phyloP scores from a whole-genome alignment of 2,797 vertebrate genomes.

The Amazonetta brasiliensis region DNA sequence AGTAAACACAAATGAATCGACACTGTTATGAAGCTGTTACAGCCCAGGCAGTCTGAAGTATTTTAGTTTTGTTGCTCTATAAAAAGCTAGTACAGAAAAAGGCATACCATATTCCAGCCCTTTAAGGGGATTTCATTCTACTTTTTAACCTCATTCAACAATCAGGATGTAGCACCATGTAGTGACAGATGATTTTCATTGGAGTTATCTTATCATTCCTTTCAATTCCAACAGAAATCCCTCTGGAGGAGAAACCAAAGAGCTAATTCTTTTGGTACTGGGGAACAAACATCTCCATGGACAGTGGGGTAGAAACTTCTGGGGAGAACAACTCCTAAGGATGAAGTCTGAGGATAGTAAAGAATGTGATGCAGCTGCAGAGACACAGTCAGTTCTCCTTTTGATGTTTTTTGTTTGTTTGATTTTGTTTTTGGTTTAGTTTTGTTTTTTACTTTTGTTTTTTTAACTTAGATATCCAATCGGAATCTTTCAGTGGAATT shows the following conservation, averaged over 20 bases:
- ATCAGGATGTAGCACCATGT: background rate
- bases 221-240: background rate
- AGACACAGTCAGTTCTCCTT: background rate
- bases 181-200: background rate
- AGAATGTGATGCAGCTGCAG: background rate
- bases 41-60: conserved; percentile 8
- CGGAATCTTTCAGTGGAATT: background rate
- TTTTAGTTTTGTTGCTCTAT: conserved; percentile 22
- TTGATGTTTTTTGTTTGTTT: background rate
- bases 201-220: background rate
- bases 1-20: conserved; percentile 37
- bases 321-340: background rate
- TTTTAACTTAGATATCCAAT: background rate
- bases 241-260: background rate
- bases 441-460: background rate
- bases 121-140: conserved; percentile 12
- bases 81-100: conserved; percentile 16
- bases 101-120: background rate
- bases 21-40: conserved; percentile 29
- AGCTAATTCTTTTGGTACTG: background rate
- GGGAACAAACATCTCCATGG: background rate
- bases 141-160: background rate
- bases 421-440: no score
- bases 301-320: background rate
- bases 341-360: background rate